Evolutionary conservation across 1,140 invertebrate species (phyloP), one percentile per base, ranked within the genome.

Genomic region (Notospermus geniculatus): DNA sequence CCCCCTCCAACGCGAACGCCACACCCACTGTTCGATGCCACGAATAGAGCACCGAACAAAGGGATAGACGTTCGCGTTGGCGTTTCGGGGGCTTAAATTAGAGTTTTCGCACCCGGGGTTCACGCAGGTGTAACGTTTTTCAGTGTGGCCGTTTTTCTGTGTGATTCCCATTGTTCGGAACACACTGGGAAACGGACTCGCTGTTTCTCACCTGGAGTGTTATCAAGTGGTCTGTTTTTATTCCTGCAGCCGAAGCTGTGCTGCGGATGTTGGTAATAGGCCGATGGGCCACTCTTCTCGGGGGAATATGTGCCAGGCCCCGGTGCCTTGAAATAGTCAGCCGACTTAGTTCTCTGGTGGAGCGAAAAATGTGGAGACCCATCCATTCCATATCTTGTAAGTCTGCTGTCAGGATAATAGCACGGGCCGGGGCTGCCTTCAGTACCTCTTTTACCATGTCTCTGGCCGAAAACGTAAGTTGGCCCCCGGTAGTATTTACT

Each of bases 301-400:
- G 91, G 89, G 54, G 82, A 90, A 86, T 83, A 95, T 87, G 82
- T 91, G 86, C 59, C 92, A 85, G 54, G 93, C 86, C 67, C 91
- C 41, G 94, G 94, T 19, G 91, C 92, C 7, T 86, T 83, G 66
- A 91, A 90, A 4, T 36, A n/a, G 9, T 60, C 50, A 1, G 25
- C 27, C 41, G 77, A 73, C 46, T 63, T 69, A 46, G 66, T 63
- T 11, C 79, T 64, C 13, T 65, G 59, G 59, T 80, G 77, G 17
- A 82, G 65, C 5, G 79, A 80, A 65, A 73, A 80, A 46, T 76
- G 71, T 17, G 81, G 81, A 2, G 78, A 76, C 2, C 80, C 80
- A 64, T 81, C 77, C 45, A 59, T 65, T 1, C 81, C 81, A 50
- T 71, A 68, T 28, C 73, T 62, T 54, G 67, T 78, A 11, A 69